Evolutionary conservation across 2,888 invertebrate genomes (phyloP), one percentile per base, ranked within the genome.

Genomic region (Sesia apiformis): DNA sequence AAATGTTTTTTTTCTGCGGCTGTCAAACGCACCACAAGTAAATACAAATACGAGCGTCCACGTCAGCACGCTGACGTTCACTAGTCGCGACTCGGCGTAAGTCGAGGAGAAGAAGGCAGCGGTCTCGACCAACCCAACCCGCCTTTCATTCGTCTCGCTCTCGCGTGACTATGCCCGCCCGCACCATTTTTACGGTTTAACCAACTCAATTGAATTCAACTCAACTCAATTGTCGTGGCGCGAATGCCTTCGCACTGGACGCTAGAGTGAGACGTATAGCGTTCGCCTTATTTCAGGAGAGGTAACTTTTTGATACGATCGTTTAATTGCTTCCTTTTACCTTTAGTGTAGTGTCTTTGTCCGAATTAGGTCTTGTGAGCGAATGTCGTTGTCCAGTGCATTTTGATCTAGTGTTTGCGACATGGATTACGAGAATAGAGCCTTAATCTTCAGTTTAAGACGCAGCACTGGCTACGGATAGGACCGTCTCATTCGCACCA

Each of bases 171-270:
- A 79, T 80, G 67, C 83, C 84, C 87, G 78, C 86, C 84, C 81
- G 85, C 65, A 84, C 81, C 83, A 83, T 89, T 89, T 89, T 89
- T 88, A 87, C 87, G 76, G 79, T 86, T 88, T 82, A 82, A 82
- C 87, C 87, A 78, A 87, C 87, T 88, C 88, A 87, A 89, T 87
- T 86, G 85, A 88, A 89, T 88, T 88, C 87, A 88, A 89, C 86
- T 87, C 87, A 88, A 88, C 88, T 88, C 87, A 87, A 88, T 88
- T 87, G 86, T 88, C 88, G 85, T 86, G 74, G 81, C 84, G 81
- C 84, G 77, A 88, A 82, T 81, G 84, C 87, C 88, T 88, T 87
- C 75, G 74, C 68, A 79, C 80, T 80, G 87, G 87, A 84, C 87
- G 87, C 80, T 84, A 87, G 87, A 89, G 87, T 76, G 85, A 83